Conservation (phyloP, 2,797 vertebrate genomes). For the Poeciliopsis infans region DNA sequence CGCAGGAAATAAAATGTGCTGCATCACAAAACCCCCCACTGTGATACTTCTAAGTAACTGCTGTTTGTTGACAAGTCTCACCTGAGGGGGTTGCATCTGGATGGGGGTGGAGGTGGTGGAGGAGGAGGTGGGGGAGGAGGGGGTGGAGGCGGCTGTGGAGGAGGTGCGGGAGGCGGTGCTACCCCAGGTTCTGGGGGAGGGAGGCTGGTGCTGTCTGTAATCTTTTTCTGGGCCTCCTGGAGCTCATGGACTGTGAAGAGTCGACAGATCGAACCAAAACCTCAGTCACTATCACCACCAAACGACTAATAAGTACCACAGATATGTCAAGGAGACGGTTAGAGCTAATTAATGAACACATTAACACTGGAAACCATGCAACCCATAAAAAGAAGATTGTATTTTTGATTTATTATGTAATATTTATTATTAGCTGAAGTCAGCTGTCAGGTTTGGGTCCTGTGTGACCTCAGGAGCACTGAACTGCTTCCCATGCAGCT, state of each 20-base stretch:
- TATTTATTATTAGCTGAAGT: not conserved
- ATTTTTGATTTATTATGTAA: not conserved
- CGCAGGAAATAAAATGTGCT: not conserved
- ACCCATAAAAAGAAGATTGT: not conserved
- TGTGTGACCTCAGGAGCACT: constrained; percentile 20
- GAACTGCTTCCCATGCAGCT: constrained; percentile 14
- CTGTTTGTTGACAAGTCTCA: constrained; percentile 45
- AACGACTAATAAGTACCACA: not conserved
- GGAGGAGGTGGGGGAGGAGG: constrained; percentile 79
- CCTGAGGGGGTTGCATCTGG: constrained; percentile 86
- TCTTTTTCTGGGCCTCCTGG: constrained; percentile 64
- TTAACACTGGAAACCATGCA: not conserved
- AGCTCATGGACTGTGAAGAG: constrained; percentile 72
- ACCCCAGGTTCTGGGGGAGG: constrained; percentile 45
- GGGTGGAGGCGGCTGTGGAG: constrained; percentile 75
- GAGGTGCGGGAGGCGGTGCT: constrained; percentile 65
- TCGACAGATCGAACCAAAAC: not conserved
- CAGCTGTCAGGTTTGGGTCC: constrained; percentile 15
- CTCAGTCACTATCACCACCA: not conserved
- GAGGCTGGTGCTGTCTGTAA: constrained; percentile 11
- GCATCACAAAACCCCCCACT: not conserved
- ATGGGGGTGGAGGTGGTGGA: constrained; percentile 80
- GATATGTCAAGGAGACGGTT: not conserved
- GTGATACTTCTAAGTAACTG: not conserved
- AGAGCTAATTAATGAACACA: not conserved